Evolutionary conservation across 2,888 invertebrate genomes (phyloP).

Genomic region (Acronicta alni): DNA sequence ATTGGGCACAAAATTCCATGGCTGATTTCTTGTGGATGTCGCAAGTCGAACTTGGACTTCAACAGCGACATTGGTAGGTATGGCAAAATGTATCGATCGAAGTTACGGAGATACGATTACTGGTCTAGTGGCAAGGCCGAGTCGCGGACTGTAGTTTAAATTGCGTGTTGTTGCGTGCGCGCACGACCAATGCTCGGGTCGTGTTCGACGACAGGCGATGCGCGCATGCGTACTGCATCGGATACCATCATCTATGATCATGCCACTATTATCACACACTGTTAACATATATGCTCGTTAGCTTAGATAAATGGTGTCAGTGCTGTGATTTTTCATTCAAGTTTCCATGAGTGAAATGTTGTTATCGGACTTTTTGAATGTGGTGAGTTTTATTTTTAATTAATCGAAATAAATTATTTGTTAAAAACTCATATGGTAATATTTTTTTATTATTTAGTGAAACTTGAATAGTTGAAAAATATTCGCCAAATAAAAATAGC

Average conservation of each 20-base stretch:
- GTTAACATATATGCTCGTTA: conserved; percentile 36
- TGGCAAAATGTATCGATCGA: conserved; percentile 43
- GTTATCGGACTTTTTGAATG: conserved; percentile 20
- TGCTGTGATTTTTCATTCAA: conserved; percentile 38
- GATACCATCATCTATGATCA: conserved; percentile 37
- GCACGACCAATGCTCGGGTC: conserved; percentile 63
- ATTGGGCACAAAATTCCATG: conserved; percentile 11
- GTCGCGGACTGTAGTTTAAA: conserved; percentile 65
- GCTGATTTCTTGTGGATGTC: conserved; percentile 21
- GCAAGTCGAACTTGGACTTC: conserved; percentile 53
- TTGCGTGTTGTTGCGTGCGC: conserved; percentile 64
- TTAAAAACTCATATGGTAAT: not conserved
- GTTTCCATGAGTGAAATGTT: conserved; percentile 30
- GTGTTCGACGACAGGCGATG: conserved; percentile 33
- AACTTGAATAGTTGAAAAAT: no score
- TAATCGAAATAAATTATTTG: not conserved
- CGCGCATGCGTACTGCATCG: conserved; percentile 61
- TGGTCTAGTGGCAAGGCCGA: conserved; percentile 70
- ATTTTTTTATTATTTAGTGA: no score
- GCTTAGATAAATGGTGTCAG: conserved; percentile 33
- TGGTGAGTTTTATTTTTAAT: conserved; percentile 37
- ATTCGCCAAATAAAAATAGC: not conserved
- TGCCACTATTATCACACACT: conserved; percentile 29
- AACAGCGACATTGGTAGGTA: conserved; percentile 33
- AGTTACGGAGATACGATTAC: conserved; percentile 41